These are phyloP conservation scores for Papilio polyxenes DNA, from an alignment of 1,140 invertebrate species.

Conservation along the genomic window DNA sequence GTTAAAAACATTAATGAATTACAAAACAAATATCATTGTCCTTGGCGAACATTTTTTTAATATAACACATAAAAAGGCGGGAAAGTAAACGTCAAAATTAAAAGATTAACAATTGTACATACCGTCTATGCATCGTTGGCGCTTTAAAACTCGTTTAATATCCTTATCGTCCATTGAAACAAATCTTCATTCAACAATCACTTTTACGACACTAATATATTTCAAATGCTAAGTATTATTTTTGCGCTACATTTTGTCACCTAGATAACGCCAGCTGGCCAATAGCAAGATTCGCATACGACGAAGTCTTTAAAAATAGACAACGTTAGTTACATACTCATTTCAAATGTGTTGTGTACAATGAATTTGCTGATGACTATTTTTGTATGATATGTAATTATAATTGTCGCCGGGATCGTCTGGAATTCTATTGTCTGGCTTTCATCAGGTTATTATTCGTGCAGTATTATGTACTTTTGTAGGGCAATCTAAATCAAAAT, in stretches of 20 bases:
- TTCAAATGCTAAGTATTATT: background rate
- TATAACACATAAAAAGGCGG: background rate
- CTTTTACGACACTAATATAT: conserved; percentile 1
- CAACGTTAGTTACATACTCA: background rate
- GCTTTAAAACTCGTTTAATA: conserved; percentile 42
- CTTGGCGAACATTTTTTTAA: background rate
- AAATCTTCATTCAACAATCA: conserved; percentile 29
- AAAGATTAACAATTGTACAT: conserved; percentile 32
- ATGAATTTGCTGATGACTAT: background rate
- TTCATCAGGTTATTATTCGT: background rate
- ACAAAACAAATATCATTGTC: background rate
- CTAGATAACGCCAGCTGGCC: conserved; percentile 10
- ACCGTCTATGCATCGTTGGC: conserved; percentile 49
- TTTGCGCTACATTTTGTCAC: conserved; percentile 2
- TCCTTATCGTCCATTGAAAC: conserved; percentile 21
- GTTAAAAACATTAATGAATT: background rate
- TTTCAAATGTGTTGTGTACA: conserved; percentile 24
- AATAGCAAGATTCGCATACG: background rate
- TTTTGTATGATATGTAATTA: conserved; percentile 1
- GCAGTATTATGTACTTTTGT: too few species aligned
- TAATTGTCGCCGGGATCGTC: background rate
- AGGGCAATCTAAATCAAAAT: too few species aligned
- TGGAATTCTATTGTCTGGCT: background rate
- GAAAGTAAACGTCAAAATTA: conserved; percentile 6
- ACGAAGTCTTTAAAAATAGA: conserved; percentile 28